Base-by-base conservation (phyloP, 2,888 invertebrate species). In the Rotaria magnacalcarata region DNA sequence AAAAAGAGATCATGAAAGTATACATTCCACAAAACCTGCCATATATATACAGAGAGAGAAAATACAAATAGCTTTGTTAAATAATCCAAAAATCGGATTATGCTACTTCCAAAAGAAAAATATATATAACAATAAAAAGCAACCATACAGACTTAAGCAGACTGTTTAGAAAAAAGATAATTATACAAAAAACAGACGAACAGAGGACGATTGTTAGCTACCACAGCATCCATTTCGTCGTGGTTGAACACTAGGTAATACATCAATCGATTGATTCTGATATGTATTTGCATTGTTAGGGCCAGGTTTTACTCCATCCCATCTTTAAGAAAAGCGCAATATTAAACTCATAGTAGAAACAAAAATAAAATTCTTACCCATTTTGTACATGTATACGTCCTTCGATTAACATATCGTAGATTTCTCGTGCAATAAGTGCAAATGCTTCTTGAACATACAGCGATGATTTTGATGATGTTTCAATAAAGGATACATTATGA, bases 381-480 rank as follows among this genome's bases (percentile, higher is more conserved):
- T 84, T 85, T 50, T 85, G 84, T n/a, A 86, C 60, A 24, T 84
- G 47, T 58, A 87, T 84, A 19, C 84, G 84, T 43, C 86, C 87
- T 50, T 85, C 84, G 19, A 84, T 84, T 27, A 86, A 19, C 84
- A 84, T 67, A 47, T 86, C 87, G 60, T 87, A 87, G 19, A 87
- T 58, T 47, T 85, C 67, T 16, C 41, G 41, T 14, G 85, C 87
- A 34, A 87, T 60, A 16, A 84, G 47, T 10, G 60, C n/a, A 47
- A 87, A 87, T n/a, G 85, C 74, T 58, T 87, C 84, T 41, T 85
- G 84, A 14, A 87, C 87, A 80, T 87, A 84, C 11, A 84, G 52
- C 24, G 85, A 67, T 0, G 87, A 85, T 56, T 87, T 87, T 14
- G 84, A 54, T 11, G 85, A 85, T n/a, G 87, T 87, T 60, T 87